Base-by-base conservation (phyloP, 2,888 invertebrate genomes). In the Allygus modestus region DNA sequence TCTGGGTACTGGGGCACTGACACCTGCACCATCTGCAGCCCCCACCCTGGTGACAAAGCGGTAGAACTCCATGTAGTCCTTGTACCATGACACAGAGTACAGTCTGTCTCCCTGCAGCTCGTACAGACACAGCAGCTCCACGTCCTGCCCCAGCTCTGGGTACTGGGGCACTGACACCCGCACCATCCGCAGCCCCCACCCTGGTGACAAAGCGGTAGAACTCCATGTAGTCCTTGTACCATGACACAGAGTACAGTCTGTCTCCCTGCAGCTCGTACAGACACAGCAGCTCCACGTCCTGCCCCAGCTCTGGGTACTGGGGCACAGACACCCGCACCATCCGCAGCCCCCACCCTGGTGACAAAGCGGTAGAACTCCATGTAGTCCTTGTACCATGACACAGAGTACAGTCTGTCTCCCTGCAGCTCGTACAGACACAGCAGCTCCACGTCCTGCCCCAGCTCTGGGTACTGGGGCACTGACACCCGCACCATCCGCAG, bases 321-420 rank as follows among this genome's bases (percentile, higher is more conserved):
- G 73, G 73, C 20, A 73, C 73, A 5, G 73, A 37, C 33, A 73
- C 41, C 41, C 41, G 33, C 73, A 73, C 73, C 73, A 41, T 73
- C 41, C 41, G 1, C 33, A 69, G 31, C 2, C 69, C 33, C 33
- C 69, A 69, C n/a, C 69, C 31, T 69, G 31, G 1, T 23, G 9
- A 11, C 23, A 91, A 96, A 96, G 88, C 95, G 92, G 91, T 95
- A 96, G 91, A 96, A 96, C 90, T 96, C 96, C 89, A 96, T 96
- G 91, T 95, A 94, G 91, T 96, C 96, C 90, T 96, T 94, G 91
- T 96, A 96, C 96, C 96, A 96, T 91, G 96, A 96, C 88, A 96
- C 88, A 96, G 96, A 94, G 90, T 96, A 96, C 81, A 96, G 91
- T 37, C 92, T 93, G 90, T 95, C 95, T 82, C 92, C 92, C 46